Conservation (phyloP, 35 echinoderm and acorn worm species). For the Amphiura filiformis region DNA sequence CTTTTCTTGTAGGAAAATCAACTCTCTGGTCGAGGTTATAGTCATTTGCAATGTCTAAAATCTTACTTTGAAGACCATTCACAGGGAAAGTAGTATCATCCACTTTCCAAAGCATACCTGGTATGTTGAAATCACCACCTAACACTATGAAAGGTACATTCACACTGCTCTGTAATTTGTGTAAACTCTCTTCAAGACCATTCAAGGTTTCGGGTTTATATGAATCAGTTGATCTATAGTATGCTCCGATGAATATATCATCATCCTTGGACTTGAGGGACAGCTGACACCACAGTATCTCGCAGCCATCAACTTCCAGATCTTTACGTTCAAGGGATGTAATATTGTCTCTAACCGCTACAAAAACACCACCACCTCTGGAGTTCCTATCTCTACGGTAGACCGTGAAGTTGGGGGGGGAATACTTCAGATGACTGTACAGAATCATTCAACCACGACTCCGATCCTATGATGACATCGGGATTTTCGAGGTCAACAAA, state of each 20-base stretch:
- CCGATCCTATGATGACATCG: too few relatives aligned
- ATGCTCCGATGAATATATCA: slow-evolving; percentile 8
- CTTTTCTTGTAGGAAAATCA: slow-evolving; percentile 4
- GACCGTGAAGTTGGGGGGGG: too few relatives aligned
- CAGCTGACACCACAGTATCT: not conserved
- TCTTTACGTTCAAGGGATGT: not conserved
- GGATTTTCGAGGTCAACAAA: too few relatives aligned
- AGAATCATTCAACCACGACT: too few relatives aligned
- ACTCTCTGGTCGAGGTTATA: slow-evolving; percentile 4
- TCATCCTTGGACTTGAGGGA: not conserved
- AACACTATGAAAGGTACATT: slow-evolving; percentile 27
- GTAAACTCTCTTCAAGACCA: slow-evolving; percentile 13
- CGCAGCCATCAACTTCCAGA: not conserved
- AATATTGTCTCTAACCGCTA: too few relatives aligned
- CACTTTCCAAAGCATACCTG: slow-evolving; percentile 12
- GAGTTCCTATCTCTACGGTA: too few relatives aligned
- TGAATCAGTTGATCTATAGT: slow-evolving; percentile 1
- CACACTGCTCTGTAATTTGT: slow-evolving; percentile 5
- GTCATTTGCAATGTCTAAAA: not conserved
- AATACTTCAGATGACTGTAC: too few relatives aligned
- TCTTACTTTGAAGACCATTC: not conserved
- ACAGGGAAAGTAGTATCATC: not conserved
- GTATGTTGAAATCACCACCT: slow-evolving; percentile 49
- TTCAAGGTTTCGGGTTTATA: not conserved
- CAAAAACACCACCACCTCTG: too few relatives aligned